Evolutionary conservation across 2,888 invertebrate species (phyloP).

Genomic region (Litoditis marina): DNA sequence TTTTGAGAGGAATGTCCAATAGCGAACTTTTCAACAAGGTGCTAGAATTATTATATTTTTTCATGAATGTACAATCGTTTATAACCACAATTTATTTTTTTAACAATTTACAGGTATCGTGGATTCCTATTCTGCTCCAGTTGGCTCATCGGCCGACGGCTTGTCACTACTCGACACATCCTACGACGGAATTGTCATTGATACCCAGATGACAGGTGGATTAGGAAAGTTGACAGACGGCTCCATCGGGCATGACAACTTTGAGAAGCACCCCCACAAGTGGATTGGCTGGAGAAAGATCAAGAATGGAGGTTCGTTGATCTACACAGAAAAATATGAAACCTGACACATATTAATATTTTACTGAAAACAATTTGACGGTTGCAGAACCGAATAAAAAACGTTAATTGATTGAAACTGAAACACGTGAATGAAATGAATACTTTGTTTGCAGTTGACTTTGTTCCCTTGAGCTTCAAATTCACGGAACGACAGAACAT

Average conservation of each 20-base stretch:
- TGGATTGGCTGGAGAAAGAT: constrained; percentile 81
- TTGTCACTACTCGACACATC: constrained; percentile 78
- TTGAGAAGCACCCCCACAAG: constrained; percentile 67
- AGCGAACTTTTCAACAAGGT: too few species aligned
- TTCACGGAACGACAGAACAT: constrained; percentile 84
- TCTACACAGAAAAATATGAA: too few species aligned
- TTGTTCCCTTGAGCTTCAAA: constrained; percentile 77
- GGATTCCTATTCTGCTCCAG: constrained; percentile 81
- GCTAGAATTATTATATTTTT: too few species aligned
- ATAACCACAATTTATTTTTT: too few species aligned
- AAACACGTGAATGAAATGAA: background rate
- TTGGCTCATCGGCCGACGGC: constrained; percentile 77
- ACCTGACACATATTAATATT: too few species aligned
- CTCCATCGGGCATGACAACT: constrained; percentile 65
- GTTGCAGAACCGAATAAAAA: background rate
- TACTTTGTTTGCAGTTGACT: constrained; percentile 4
- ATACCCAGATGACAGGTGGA: constrained; percentile 65
- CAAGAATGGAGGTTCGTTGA: constrained; percentile 8
- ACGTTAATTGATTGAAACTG: background rate
- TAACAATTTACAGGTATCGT: constrained; percentile 72
- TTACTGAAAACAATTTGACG: too few species aligned
- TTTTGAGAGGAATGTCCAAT: too few species aligned
- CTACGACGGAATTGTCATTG: constrained; percentile 69
- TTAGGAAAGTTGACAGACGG: constrained; percentile 77
- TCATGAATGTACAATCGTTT: too few species aligned